Evolutionary conservation across 2,888 invertebrate species (phyloP).

Genomic region (Sepioteuthis lessoniana): DNA sequence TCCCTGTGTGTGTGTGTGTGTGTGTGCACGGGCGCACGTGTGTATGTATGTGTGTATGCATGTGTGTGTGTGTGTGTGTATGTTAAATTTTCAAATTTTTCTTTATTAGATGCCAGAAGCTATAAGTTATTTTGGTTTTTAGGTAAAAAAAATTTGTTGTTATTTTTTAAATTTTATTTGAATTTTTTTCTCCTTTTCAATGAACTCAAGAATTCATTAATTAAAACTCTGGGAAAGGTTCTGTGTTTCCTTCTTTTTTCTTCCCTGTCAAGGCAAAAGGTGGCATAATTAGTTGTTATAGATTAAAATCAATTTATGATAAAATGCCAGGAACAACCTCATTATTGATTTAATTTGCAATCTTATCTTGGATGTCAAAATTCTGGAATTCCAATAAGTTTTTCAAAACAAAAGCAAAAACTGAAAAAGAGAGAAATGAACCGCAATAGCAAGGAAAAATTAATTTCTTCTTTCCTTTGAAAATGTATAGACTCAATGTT

Average conservation of each 20-base stretch:
- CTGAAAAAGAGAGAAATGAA: background rate
- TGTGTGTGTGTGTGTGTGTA: no score
- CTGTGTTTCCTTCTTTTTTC: background rate
- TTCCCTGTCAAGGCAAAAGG: background rate
- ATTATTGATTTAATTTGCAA: background rate
- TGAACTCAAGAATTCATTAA: constrained; percentile 4
- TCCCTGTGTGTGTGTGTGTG: no score
- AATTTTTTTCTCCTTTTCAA: background rate
- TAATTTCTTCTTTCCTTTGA: background rate
- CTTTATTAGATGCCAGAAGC: no score
- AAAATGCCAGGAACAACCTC: background rate
- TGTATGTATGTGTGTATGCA: no score
- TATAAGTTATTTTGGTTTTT: no score
- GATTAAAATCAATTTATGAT: background rate
- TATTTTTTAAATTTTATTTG: no score
- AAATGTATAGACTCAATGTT: background rate
- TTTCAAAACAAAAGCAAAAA: background rate
- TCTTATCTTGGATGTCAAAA: background rate
- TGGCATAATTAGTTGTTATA: background rate
- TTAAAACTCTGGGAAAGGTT: background rate
- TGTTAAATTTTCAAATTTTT: no score
- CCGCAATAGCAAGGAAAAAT: background rate
- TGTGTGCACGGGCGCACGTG: no score
- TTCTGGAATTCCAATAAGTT: background rate
- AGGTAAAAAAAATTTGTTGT: no score